Evolutionary conservation across 2,888 invertebrate genomes (phyloP), one percentile per base, ranked within the genome.

Genomic region (Ecliptopera silaceata): DNA sequence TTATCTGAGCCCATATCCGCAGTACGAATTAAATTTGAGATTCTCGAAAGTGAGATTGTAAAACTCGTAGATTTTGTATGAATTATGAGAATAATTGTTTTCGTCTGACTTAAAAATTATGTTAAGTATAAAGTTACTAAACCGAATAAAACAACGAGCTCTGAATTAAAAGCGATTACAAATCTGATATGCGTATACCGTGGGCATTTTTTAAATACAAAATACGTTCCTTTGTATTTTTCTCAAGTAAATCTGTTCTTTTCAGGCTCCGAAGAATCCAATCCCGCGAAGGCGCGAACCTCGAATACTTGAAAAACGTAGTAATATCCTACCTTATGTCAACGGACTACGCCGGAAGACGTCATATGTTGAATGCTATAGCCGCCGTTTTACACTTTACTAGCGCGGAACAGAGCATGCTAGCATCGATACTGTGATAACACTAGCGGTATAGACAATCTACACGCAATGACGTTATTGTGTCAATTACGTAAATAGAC

Each of bases 221-320:
- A n/a, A n/a, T n/a, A n/a, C n/a, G n/a, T n/a, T n/a, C n/a, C n/a
- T n/a, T n/a, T n/a, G n/a, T 11, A 32, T 32, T 32, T 2, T 12
- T 32, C n/a, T 11, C 12, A 12, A 34, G 6, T 2, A 13, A 34
- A 2, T 8, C 10, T 15, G 8, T 10, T 36, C 15, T 10, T 48
- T 47, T 1, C 80, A 95, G 95, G 70, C 81, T 95, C 56, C 93
- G 94, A 70, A 92, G 95, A n/a, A 94, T 93, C 66, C 95, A 95
- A 71, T 95, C 96, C 1, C 91, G 96, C 0, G 96, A 97, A 82
- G 96, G 96, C 5, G 96, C 97, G 0, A 97, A 97, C 83, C 84
- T 97, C 34, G 97, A 97, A 79, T 98, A 98, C 78, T 82, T 98
- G 54, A 97, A 98, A 82, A 98, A 98, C 84, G 97, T 98, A 3